Percentiles rank a stretch among this genome's conserved stretches.
These are phyloP conservation scores for Seladonia tumulorum DNA, from an alignment of 2,888 invertebrate genomes.

Conservation along the genomic window DNA sequence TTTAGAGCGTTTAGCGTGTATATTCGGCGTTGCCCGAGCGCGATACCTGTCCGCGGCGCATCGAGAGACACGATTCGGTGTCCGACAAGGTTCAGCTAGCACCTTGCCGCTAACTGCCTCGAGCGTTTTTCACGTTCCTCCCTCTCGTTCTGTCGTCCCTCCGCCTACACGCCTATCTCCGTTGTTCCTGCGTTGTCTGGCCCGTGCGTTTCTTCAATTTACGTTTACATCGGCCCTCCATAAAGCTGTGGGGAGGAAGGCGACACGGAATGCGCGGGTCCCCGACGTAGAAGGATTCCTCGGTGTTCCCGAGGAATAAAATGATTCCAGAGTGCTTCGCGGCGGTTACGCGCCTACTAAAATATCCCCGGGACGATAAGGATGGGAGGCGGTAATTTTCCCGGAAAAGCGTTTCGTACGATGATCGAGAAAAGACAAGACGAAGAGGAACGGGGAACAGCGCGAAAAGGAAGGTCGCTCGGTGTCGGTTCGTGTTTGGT, in stretches of 20 bases:
- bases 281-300: conserved; percentile 33
- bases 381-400: conserved; percentile 20
- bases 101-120: conserved; percentile 76
- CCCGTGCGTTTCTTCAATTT: conserved; percentile 61
- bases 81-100: conserved; percentile 68
- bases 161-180: conserved; percentile 50
- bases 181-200: neutral
- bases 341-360: conserved; percentile 34
- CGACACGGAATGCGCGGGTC: conserved; percentile 38
- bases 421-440: neutral
- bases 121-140: conserved; percentile 70
- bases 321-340: conserved; percentile 21
- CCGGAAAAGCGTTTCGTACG: conserved; percentile 13
- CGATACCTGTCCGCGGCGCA: conserved; percentile 35
- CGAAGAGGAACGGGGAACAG: no score
- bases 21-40: conserved; percentile 47
- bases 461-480: neutral
- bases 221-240: conserved; percentile 62
- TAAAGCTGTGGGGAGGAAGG: conserved; percentile 47
- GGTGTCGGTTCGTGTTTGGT: neutral
- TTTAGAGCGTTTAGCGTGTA: conserved; percentile 67
- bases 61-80: conserved; percentile 21
- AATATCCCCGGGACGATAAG: conserved; percentile 41
- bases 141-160: conserved; percentile 29
- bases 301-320: conserved; percentile 8